These are phyloP conservation scores for Hyperoplus immaculatus DNA, from an alignment of 2,797 vertebrate species.

Conservation along the genomic window DNA sequence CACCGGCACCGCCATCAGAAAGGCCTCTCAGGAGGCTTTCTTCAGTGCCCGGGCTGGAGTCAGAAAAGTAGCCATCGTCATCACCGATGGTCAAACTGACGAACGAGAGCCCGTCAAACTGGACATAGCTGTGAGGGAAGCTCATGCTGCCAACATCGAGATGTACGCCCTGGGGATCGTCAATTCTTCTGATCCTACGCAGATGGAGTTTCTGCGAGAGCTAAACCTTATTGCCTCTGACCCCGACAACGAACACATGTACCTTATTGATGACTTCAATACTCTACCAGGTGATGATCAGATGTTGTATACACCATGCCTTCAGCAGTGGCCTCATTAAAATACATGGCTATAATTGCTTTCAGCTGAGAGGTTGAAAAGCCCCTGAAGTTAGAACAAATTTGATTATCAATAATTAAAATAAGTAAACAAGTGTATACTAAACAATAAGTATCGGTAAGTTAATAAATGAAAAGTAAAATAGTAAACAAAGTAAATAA, in stretches of 20 bases:
- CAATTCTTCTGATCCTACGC: constrained; percentile 90
- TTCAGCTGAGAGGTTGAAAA: neutral
- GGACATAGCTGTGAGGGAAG: constrained; percentile 90
- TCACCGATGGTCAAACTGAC: constrained; percentile 93
- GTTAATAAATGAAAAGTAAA: too few relatives aligned
- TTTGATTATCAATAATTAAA: too few relatives aligned
- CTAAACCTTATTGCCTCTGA: constrained; percentile 94
- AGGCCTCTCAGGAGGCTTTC: constrained; percentile 93
- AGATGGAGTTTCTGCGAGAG: constrained; percentile 89
- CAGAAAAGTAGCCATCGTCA: constrained; percentile 92
- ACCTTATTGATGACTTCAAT: constrained; percentile 94
- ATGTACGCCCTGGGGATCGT: constrained; percentile 94
- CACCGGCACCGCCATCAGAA: constrained; percentile 92
- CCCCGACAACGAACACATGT: constrained; percentile 93
- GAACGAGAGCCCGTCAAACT: constrained; percentile 92
- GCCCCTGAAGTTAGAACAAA: neutral
- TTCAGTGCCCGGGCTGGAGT: constrained; percentile 89
- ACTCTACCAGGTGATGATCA: constrained; percentile 88
- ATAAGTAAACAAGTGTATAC: too few relatives aligned
- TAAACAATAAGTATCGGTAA: too few relatives aligned
- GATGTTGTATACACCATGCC: constrained; percentile 1
- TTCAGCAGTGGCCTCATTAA: neutral
- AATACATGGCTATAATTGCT: neutral
- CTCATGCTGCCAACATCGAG: constrained; percentile 93
- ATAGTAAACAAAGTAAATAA: too few relatives aligned